Conservation (phyloP, 2,888 invertebrate genomes). For the Serrognathus titanus region DNA sequence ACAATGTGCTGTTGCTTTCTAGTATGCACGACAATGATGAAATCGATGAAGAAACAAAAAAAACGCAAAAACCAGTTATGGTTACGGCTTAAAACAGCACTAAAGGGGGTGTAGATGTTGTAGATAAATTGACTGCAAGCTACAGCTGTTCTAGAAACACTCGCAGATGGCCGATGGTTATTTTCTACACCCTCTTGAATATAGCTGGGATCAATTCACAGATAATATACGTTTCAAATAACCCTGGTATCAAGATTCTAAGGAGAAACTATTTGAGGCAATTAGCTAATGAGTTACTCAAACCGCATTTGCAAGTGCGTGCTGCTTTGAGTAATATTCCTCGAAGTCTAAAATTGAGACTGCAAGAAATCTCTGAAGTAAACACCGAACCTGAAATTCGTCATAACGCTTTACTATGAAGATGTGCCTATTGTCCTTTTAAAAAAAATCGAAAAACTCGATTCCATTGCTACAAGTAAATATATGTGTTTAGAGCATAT, state of each 20-base stretch:
- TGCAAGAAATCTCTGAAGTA: no score
- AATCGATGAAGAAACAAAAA: conserved; percentile 11
- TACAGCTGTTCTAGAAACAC: conserved; percentile 8
- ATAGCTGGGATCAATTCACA: conserved; percentile 5
- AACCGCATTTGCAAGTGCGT: no score
- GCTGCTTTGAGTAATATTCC: no score
- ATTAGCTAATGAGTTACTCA: no score
- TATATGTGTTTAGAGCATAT: no score
- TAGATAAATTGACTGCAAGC: conserved; percentile 5
- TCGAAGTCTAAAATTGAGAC: no score
- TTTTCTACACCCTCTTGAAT: conserved; percentile 4
- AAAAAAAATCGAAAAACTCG: no score
- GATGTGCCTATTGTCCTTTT: no score
- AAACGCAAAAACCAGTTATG: neutral
- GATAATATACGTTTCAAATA: conserved; percentile 1
- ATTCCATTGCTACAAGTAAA: no score
- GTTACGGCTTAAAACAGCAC: conserved; percentile 9
- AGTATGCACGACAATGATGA: conserved; percentile 1
- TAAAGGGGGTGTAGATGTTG: conserved; percentile 5
- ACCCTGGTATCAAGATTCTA: neutral
- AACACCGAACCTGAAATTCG: no score
- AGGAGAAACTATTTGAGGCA: no score
- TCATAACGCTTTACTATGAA: no score
- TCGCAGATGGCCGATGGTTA: conserved; percentile 11
- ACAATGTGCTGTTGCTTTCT: conserved; percentile 8